A percentile compares a stretch with the other conserved stretches of the same genome.
phyloP scores from a whole-genome alignment of 2,797 vertebrate species.

The Peromyscus melanophrys region DNA sequence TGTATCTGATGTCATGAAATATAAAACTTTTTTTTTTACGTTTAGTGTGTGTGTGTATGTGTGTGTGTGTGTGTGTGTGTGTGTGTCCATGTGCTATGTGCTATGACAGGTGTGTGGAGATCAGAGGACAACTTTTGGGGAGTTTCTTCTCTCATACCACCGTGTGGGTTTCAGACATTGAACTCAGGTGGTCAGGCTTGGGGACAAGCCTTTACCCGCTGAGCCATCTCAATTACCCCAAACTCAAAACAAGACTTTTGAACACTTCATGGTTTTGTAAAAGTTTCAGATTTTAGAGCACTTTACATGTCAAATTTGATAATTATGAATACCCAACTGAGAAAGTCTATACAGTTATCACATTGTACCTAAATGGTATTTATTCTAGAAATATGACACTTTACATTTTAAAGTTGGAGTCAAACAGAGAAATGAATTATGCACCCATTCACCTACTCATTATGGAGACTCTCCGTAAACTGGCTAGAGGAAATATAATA shows the following conservation, averaged over 20 bases:
- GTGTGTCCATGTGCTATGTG: neutral
- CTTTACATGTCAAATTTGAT: neutral
- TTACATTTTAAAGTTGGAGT: neutral
- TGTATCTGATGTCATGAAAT: neutral
- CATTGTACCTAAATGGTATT: neutral
- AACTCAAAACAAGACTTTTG: neutral
- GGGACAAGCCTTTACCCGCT: neutral
- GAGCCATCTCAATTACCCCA: neutral
- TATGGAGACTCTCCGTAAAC: neutral
- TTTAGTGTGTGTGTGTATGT: too few species aligned
- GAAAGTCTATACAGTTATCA: neutral
- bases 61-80: too few species aligned
- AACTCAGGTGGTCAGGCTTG: neutral
- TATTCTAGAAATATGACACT: neutral
- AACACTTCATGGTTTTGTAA: neutral
- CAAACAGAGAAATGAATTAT: neutral
- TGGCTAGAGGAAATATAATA: neutral
- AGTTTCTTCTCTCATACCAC: neutral
- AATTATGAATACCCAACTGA: neutral
- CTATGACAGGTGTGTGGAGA: neutral
- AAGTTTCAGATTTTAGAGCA: neutral
- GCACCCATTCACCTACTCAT: neutral
- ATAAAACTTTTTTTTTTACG: neutral
- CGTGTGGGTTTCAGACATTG: neutral
- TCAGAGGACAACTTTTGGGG: neutral